Evolutionary conservation across 2,113 vertebrate genomes (phyloP), one percentile per base, ranked within the genome.

Genomic region (Seriola quinqueradiata): DNA sequence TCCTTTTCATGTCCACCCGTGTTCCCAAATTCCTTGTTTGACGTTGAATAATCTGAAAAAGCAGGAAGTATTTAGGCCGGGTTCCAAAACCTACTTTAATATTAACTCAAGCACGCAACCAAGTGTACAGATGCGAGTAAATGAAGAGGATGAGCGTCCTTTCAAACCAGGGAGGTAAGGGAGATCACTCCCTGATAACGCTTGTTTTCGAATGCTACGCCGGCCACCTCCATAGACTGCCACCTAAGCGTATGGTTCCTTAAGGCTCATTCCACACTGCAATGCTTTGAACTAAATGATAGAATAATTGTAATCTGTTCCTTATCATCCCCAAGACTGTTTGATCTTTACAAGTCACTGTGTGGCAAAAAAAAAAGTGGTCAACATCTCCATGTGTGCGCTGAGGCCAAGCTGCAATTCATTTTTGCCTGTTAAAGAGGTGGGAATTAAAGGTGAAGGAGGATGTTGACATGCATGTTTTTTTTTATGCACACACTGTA

Each of bases 101-200:
- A 91, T 92, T 87, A 94, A 95, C 84, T 93, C 90, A 95, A 92
- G 94, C 95, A 92, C 85, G 89, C 88, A 92, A 88, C 91, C 90
- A 87, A 93, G 94, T 93, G 93, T 92, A 90, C 91, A 93, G 93
- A 95, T 94, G 93, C 86, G 57, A 93, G 92, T 83, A 81, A 90
- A 91, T 86, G 85, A 83, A 77, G 86, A 92, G 86, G 79, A 90
- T 67, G 84, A 89, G 75, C 69, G 72, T 91, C 90, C 86, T 92
- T 94, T 93, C 91, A 93, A 93, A 92, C 85, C 93, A 87, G 89
- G 94, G 91, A 92, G 93, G 93, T 93, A 94, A 76, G 71, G 19
- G 61, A 95, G 94, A 96, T 96, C 66, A 2, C 9, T 77, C 55
- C 12, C 72, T 83, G 95, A 91, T 92, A 92, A 85, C 11, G n/a